Conservation (phyloP, 53 echinoderm and acorn worm species). For the Actinopyga echinites region DNA sequence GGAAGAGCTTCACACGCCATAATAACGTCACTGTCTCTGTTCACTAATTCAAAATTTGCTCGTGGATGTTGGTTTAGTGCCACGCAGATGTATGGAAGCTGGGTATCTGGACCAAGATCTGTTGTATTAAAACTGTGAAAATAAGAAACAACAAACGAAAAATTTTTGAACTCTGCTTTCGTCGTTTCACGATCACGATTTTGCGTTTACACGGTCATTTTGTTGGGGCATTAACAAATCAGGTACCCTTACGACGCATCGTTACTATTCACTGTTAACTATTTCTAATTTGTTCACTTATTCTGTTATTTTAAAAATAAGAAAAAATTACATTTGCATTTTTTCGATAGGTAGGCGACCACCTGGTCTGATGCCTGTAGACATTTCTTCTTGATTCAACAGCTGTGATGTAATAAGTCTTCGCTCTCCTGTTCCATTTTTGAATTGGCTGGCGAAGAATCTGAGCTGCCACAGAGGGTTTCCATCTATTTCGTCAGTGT, state of each 20-base stretch:
- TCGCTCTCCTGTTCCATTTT: background rate
- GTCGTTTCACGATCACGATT: no score
- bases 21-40: background rate
- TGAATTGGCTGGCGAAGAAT: conserved; percentile 3
- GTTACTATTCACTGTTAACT: no score
- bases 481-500: background rate
- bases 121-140: background rate
- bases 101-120: background rate
- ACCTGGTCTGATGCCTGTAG: background rate
- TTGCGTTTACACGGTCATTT: no score
- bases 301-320: no score
- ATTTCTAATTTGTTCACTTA: no score
- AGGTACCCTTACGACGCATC: no score
- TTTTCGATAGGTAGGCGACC: background rate
- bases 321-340: no score
- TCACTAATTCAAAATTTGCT: background rate
- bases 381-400: background rate
- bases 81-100: background rate
- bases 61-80: background rate
- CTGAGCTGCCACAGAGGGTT: background rate
- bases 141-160: no score
- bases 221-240: no score
- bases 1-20: background rate
- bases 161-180: no score
- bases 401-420: background rate